Evolutionary conservation across 1,140 invertebrate species (phyloP).

Genomic region (Leucophenga varia): DNA sequence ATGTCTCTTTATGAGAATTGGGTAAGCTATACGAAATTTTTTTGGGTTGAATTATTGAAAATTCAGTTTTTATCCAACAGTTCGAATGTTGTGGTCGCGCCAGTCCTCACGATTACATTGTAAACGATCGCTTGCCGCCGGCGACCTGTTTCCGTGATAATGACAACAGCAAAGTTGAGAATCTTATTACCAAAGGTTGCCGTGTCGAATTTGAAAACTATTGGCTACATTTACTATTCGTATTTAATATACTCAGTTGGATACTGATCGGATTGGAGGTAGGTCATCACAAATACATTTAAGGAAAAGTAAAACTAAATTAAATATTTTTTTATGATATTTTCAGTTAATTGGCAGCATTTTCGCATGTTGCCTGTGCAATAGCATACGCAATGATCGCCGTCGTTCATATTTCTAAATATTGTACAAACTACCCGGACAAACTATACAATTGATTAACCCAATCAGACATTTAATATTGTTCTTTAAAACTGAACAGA

Average conservation of each 20-base stretch:
- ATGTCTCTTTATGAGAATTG: slow-evolving; percentile 50
- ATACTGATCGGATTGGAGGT: slow-evolving; percentile 42
- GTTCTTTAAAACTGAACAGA: no score
- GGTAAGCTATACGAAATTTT: slow-evolving; percentile 30
- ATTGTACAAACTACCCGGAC: neutral
- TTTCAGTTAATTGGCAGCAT: slow-evolving; percentile 35
- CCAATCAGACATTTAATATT: no score
- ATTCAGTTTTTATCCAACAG: slow-evolving; percentile 52
- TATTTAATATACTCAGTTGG: slow-evolving; percentile 38
- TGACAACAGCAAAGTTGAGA: slow-evolving; percentile 34
- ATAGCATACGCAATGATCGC: slow-evolving; percentile 47
- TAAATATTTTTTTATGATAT: neutral
- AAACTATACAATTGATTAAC: no score
- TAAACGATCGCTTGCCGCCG: slow-evolving; percentile 26
- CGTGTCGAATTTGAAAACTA: slow-evolving; percentile 45
- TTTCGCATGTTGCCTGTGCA: slow-evolving; percentile 41
- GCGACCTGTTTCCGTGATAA: slow-evolving; percentile 35
- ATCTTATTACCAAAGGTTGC: slow-evolving; percentile 41
- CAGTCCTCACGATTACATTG: slow-evolving; percentile 43
- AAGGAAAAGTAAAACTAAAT: no score
- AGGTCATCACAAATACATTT: neutral
- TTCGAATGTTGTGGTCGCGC: slow-evolving; percentile 61
- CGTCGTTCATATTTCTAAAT: slow-evolving; percentile 36
- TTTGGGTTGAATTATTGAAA: no score
- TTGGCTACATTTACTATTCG: slow-evolving; percentile 29